Evolutionary conservation across 1,140 invertebrate species (phyloP), one percentile per base, ranked within the genome.

Genomic region (Cecropterus lyciades): DNA sequence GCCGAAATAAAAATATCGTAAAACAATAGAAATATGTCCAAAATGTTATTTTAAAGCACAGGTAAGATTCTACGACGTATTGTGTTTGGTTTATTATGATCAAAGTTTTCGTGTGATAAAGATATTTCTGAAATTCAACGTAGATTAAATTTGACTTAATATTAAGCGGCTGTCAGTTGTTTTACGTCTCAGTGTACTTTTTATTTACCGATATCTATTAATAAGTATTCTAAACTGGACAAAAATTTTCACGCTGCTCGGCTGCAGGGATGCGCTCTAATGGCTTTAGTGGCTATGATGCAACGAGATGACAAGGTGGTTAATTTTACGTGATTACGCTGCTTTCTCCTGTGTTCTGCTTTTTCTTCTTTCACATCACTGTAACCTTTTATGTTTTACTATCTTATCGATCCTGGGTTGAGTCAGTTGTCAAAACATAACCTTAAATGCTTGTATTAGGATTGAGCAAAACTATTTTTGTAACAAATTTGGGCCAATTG

Each of bases 281-380:
- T 72, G 40, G 67, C 46, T 70, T 17, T 67, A 65, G 77, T 84
- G 81, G 67, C 78, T 82, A 88, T 86, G 85, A 89, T 90, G 87
- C 86, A 91, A 90, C 89, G 85, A 79, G 86, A 91, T 85, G 87
- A 91, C 85, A 91, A 91, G 89, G 89, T 92, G 87, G 84, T 76
- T 65, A n/a, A 51, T 45, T 69, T 69, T 67, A 74, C 37, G 17
- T 62, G 45, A 56, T 70, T 78, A 56, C 62, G 57, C 69, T 74
- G 77, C 67, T 71, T 73, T 77, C 67, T 45, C 67, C 30, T 71
- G 49, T 71, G 64, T 69, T 80, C 55, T 72, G 66, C 67, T 75
- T 60, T 15, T 71, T 66, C 46, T 64, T 67, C 64, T 67, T 15
- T 30, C 13, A 17, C 14, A 43, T 51, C 4, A 43, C 37, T 37